Base-by-base conservation (phyloP, 2,888 invertebrate genomes). In the Rhagonycha fulva region DNA sequence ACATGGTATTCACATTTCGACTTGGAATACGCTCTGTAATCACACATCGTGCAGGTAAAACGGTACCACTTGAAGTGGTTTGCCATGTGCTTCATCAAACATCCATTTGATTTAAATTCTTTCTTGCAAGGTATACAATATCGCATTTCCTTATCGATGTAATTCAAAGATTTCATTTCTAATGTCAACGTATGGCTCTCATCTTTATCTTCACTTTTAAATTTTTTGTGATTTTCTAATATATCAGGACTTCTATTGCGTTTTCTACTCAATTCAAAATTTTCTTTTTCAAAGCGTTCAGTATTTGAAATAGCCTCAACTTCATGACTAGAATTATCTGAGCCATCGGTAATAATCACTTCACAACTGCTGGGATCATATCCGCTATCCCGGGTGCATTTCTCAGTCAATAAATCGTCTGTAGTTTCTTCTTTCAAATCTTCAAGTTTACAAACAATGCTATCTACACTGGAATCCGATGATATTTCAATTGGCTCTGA, bases 41-140 rank as follows among this genome's bases (percentile, higher is more conserved):
- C 90, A 86, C 96, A 96, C 14, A 93, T 86, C 82, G 92, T 93
- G 84, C 96, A 96, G 74, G 93, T 93, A 84, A 93, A 96, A 28
- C 94, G 90, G 82, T 92, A 90, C 92, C 94, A 93, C 76, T 92
- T 92, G 76, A 93, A 90, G 84, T 94, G 94, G 4, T 87, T 84
- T 0, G 93, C 91, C 87, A 93, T 91, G 82, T 94, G 94, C 70
- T 89, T 87, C 24, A 91, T 88, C 7, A 94, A 84, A 80, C 91
- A 90, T 70, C 89, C 87, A 14, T 89, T 83, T 28, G 89, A 89
- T 1, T 87, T 84, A 82, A 89, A 91, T 79, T 87, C 89, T 12
- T 83, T 83, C 62, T 89, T 88, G 82, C 93, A 93, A 70, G 89
- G 88, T 79, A 89, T 88, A 83, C 93, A 93, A 9, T 86, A 83